These are phyloP conservation scores for Stictocephala bisonia DNA, from an alignment of 2,888 invertebrate genomes.

Conservation along the genomic window DNA sequence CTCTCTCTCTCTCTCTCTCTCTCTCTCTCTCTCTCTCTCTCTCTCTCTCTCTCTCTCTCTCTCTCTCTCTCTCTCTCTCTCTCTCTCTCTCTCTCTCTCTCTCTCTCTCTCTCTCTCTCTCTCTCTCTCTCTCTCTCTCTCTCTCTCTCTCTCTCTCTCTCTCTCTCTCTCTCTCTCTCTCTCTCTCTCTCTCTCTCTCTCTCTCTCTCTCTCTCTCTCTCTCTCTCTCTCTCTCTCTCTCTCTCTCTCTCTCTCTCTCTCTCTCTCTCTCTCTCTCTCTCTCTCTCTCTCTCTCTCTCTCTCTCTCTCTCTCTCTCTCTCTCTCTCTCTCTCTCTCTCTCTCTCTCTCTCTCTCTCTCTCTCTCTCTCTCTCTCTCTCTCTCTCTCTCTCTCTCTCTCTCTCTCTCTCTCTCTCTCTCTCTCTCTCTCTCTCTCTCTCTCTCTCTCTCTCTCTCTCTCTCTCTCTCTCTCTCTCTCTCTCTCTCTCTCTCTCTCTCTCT, in stretches of 20 bases:
- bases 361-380: not conserved
- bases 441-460: not conserved
- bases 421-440: not conserved
- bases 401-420: not conserved
- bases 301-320: conserved; percentile 3
- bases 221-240: not conserved
- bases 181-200: conserved; percentile 1
- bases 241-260: conserved; percentile 36
- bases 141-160: not conserved
- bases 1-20: not conserved
- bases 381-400: not conserved
- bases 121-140: not conserved
- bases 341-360: not conserved
- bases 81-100: not conserved
- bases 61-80: not conserved
- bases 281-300: not conserved
- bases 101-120: conserved; percentile 1
- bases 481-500: not conserved
- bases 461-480: not conserved
- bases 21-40: not conserved
- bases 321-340: conserved; percentile 12
- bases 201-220: not conserved
- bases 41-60: not conserved
- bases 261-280: conserved; percentile 18
- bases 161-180: conserved; percentile 5